A percentile compares a stretch with the other conserved stretches of the same genome.
phyloP scores from a whole-genome alignment of 1,140 invertebrate species.

The Drosophila kikkawai region DNA sequence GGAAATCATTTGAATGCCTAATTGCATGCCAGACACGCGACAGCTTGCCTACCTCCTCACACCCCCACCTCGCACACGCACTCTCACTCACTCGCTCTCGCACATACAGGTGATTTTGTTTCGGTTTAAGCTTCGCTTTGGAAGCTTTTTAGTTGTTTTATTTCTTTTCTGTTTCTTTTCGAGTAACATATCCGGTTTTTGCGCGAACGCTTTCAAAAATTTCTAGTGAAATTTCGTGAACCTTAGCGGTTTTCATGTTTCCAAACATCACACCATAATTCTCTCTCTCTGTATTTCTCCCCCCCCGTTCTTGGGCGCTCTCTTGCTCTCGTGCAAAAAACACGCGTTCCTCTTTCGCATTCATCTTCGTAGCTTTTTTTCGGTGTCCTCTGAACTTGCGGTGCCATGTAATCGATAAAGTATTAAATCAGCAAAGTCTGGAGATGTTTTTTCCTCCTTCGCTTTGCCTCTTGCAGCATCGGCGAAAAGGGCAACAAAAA shows the following conservation, averaged over 20 bases:
- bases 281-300: conserved; percentile 20
- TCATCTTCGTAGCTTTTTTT: conserved; percentile 54
- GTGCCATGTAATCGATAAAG: conserved; percentile 73
- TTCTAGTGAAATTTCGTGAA: conserved; percentile 74
- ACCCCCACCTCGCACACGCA: conserved; percentile 9
- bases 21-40: conserved; percentile 83
- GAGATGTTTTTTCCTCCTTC: conserved; percentile 13
- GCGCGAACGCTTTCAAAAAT: conserved; percentile 77
- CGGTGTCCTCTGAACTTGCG: conserved; percentile 26
- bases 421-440: conserved; percentile 49
- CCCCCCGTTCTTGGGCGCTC: conserved; percentile 34
- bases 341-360: conserved; percentile 59
- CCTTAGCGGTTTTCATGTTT: conserved; percentile 44
- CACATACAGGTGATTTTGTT: conserved; percentile 66
- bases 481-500: conserved; percentile 14
- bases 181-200: conserved; percentile 77
- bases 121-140: conserved; percentile 62
- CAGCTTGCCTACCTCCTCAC: conserved; percentile 51
- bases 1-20: conserved; percentile 73
- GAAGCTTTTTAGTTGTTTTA: conserved; percentile 44
- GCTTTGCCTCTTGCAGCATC: conserved; percentile 38
- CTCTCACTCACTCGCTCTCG: conserved; percentile 38
- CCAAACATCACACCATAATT: conserved; percentile 39
- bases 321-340: conserved; percentile 36
- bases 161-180: conserved; percentile 21